Conservation (phyloP, 2,888 invertebrate species). For the Ellobium chinense region DNA sequence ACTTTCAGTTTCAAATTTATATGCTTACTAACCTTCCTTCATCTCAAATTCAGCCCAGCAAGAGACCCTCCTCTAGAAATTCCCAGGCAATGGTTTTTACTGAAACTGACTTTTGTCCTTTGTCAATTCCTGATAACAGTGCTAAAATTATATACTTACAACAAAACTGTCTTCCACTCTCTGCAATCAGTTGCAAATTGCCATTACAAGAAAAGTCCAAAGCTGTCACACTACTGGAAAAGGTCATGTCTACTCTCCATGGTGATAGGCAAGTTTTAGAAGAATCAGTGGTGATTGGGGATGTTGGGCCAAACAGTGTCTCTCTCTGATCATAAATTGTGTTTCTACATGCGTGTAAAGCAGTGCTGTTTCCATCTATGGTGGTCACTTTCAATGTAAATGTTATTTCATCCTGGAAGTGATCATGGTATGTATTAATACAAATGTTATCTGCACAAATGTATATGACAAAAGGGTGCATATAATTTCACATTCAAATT, state of each 20-base stretch:
- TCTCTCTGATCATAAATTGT: neutral
- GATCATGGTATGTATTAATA: neutral
- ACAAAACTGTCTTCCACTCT: neutral
- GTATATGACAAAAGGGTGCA: too few relatives aligned
- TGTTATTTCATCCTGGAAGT: constrained; percentile 6
- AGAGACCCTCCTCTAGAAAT: too few relatives aligned
- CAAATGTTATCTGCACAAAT: too few relatives aligned
- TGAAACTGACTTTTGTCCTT: too few relatives aligned
- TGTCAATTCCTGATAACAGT: too few relatives aligned
- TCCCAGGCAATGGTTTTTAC: too few relatives aligned
- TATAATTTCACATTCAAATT: too few relatives aligned
- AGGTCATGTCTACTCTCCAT: neutral
- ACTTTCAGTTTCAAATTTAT: too few relatives aligned
- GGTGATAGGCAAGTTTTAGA: constrained; percentile 7
- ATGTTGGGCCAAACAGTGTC: constrained; percentile 16
- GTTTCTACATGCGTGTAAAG: neutral
- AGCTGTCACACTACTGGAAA: neutral
- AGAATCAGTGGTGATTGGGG: neutral
- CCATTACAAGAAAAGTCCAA: constrained; percentile 10
- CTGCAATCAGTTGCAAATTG: neutral
- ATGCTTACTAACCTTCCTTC: too few relatives aligned
- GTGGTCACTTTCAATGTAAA: neutral
- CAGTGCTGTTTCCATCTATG: neutral
- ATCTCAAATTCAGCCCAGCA: too few relatives aligned
- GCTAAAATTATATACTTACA: constrained; percentile 15